Evolutionary conservation across 2,113 vertebrate species (phyloP), one percentile per base, ranked within the genome.

Genomic region (Symphodus melops): DNA sequence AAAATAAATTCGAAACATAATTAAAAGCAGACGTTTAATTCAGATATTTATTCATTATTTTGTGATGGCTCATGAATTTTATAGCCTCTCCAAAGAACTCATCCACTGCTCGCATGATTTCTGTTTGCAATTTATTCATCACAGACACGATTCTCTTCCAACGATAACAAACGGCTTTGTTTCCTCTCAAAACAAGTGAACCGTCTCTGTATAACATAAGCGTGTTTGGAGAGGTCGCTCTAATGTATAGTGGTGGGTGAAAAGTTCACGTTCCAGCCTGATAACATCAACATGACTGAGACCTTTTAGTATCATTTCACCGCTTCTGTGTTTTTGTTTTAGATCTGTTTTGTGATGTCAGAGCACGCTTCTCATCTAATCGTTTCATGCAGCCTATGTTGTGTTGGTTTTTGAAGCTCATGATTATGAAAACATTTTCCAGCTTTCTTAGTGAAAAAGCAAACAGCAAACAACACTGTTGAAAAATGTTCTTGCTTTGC

Each of bases 221-320:
- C 71, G 9, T 72, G 25, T 66, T 72, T 39, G 59, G 49, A 82
- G 66, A 48, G 42, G 39, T 63, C 39, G 17, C 52, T 65, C n/a
- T 62, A 79, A 73, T 62, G 46, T 42, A 64, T 51, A 51, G 53
- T 0, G 39, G 12, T 5, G 37, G 60, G 41, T 60, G 60, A 87
- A 85, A 39, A 77, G 63, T 73, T 86, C 46, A 77, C 68, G 85
- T 91, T 84, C 68, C 68, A 70, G 64, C 60, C 10, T 12, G 42
- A 79, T 83, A 68, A 58, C 53, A 77, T 77, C 51, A 73, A 65
- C 60, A 68, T n/a, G 25, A 52, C 21, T 33, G 23, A 83, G 68
- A 71, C 53, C 17, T 62, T 1, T n/a, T 53, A 54, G 66, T 79
- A 71, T 77, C 77, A 65, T 63, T 71, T 80, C 60, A 71, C 59